Conservation (phyloP, 2,888 invertebrate species). For the Stegophylla sp. region DNA sequence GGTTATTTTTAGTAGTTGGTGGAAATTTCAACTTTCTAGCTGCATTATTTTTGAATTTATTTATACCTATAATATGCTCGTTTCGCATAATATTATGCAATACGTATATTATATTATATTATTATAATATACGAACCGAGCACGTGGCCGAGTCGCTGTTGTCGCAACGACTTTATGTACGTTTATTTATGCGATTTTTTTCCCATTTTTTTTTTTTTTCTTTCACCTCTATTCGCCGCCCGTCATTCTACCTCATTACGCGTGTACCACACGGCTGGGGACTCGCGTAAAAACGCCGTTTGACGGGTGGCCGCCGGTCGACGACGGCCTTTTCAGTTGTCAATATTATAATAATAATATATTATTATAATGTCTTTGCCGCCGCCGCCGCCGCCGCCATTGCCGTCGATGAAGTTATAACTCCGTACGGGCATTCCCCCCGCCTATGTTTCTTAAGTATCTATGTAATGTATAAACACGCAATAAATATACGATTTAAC, state of each 20-base stretch:
- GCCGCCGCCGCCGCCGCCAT: constrained; percentile 15
- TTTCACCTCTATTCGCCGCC: background rate
- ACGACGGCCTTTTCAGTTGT: constrained; percentile 42
- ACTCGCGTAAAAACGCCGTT: constrained; percentile 44
- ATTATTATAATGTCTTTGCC: constrained; percentile 6
- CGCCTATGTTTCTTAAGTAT: too few species aligned
- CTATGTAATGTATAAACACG: too few species aligned
- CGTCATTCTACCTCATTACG: constrained; percentile 39
- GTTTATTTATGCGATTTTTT: too few species aligned
- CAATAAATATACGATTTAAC: too few species aligned
- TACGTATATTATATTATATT: too few species aligned
- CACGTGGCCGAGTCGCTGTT: background rate
- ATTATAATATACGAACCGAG: too few species aligned
- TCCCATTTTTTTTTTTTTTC: background rate
- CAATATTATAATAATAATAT: too few species aligned
- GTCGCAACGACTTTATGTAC: background rate
- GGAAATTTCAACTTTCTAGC: too few species aligned
- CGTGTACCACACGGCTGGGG: constrained; percentile 7
- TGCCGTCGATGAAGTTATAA: constrained; percentile 16
- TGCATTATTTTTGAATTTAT: too few species aligned
- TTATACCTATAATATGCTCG: too few species aligned
- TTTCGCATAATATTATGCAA: too few species aligned
- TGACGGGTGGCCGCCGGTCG: constrained; percentile 19
- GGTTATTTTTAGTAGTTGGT: too few species aligned
- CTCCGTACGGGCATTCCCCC: background rate